Conservation (phyloP, 2,888 invertebrate genomes). For the Parnassius glacialis region DNA sequence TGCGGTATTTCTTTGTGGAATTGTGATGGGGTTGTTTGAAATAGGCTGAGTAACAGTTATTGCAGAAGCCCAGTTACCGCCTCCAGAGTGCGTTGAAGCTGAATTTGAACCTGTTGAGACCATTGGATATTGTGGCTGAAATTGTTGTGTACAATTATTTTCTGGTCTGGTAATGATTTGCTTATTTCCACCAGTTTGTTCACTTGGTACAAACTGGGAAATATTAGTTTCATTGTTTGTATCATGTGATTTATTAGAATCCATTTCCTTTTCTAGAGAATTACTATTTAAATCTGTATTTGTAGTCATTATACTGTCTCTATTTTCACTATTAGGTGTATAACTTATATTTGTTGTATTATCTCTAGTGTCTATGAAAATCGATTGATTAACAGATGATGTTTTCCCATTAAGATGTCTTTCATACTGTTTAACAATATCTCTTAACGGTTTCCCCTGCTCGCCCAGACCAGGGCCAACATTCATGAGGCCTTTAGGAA, state of each 20-base stretch:
- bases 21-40: background rate
- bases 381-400: slow-evolving; percentile 27
- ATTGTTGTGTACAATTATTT: background rate
- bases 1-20: background rate
- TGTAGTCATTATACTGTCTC: background rate
- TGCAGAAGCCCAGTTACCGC: background rate
- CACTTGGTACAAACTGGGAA: background rate
- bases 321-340: background rate
- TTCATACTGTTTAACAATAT: slow-evolving; percentile 50
- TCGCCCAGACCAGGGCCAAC: slow-evolving; percentile 58
- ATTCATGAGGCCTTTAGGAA: slow-evolving; percentile 55
- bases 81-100: background rate
- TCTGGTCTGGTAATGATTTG: background rate
- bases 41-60: slow-evolving; percentile 1
- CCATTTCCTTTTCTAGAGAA: background rate
- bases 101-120: background rate
- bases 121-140: background rate
- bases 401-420: slow-evolving; percentile 41
- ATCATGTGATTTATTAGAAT: background rate
- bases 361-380: slow-evolving; percentile 26
- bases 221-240: background rate
- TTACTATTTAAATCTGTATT: background rate
- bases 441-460: slow-evolving; percentile 50
- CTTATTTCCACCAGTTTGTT: background rate
- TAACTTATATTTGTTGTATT: background rate